Evolutionary conservation across 2,888 invertebrate genomes (phyloP).

Genomic region (Mythimna pallens): DNA sequence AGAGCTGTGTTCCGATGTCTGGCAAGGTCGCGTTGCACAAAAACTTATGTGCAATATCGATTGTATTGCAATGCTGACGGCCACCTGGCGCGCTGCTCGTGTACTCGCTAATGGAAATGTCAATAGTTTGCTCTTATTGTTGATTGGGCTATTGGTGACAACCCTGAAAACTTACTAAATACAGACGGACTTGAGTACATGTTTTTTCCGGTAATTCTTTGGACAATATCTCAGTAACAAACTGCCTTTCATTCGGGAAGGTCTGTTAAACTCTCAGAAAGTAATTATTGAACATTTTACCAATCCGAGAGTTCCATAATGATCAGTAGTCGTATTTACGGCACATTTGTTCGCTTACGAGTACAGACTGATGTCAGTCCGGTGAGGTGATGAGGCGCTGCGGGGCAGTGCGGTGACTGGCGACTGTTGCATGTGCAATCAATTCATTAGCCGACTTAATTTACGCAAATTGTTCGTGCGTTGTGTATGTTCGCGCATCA

Average conservation of each 20-base stretch:
- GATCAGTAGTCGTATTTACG: neutral
- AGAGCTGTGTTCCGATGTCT: neutral
- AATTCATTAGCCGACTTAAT: conserved; percentile 9
- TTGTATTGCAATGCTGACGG: conserved; percentile 24
- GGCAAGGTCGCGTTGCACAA: conserved; percentile 42
- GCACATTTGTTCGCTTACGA: neutral
- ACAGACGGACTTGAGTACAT: neutral
- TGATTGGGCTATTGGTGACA: conserved; percentile 2
- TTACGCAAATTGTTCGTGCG: conserved; percentile 4
- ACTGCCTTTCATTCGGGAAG: neutral
- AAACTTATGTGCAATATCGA: conserved; percentile 31
- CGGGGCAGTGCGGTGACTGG: neutral
- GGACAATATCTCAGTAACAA: neutral
- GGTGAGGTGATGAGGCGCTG: neutral
- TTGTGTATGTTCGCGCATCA: neutral
- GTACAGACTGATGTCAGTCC: neutral
- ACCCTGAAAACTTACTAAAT: neutral
- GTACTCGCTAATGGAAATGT: conserved; percentile 21
- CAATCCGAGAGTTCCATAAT: neutral
- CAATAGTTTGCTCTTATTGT: conserved; percentile 9
- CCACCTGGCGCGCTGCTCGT: neutral
- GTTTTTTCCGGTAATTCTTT: neutral
- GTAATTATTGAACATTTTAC: neutral
- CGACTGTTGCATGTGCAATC: conserved; percentile 7
- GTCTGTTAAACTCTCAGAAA: neutral